A percentile compares a stretch with the other conserved stretches of the same genome.
Conservation (phyloP, 1,140 invertebrate species). For the Palaemon carinicauda region DNA sequence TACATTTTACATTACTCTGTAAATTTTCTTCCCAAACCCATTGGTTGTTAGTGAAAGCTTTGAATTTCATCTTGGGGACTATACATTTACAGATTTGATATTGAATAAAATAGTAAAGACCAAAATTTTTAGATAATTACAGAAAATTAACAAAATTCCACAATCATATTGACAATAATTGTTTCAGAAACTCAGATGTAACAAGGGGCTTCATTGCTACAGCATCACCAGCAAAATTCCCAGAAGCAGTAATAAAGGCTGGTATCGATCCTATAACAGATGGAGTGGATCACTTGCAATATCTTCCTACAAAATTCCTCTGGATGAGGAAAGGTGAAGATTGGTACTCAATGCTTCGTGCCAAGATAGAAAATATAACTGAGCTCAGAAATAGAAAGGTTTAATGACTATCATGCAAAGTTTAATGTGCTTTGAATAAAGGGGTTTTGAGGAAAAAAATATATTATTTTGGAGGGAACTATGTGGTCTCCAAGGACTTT, state of each 20-base stretch:
- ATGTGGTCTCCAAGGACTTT: too few relatives aligned
- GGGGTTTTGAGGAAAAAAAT: too few relatives aligned
- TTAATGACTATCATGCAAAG: background rate
- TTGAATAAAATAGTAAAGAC: too few relatives aligned
- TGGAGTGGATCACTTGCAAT: slow-evolving; percentile 52
- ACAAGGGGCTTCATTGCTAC: slow-evolving; percentile 64
- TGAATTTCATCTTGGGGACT: too few relatives aligned
- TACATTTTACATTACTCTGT: too few relatives aligned
- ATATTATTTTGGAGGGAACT: too few relatives aligned
- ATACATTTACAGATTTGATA: too few relatives aligned
- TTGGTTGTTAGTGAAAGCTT: too few relatives aligned
- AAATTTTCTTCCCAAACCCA: too few relatives aligned
- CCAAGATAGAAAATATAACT: slow-evolving; percentile 63
- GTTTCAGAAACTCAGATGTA: background rate
- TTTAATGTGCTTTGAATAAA: background rate
- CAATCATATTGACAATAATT: background rate
- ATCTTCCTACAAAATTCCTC: slow-evolving; percentile 60
- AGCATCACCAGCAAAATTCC: slow-evolving; percentile 67
- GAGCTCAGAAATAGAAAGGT: background rate
- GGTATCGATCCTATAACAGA: slow-evolving; percentile 59
- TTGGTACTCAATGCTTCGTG: slow-evolving; percentile 63
- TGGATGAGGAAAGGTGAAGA: slow-evolving; percentile 63
- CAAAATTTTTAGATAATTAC: too few relatives aligned
- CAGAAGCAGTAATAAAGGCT: slow-evolving; percentile 63
- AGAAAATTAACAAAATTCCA: background rate